Evolutionary conservation across 2,888 invertebrate species (phyloP).

Genomic region (Rutpela maculata): DNA sequence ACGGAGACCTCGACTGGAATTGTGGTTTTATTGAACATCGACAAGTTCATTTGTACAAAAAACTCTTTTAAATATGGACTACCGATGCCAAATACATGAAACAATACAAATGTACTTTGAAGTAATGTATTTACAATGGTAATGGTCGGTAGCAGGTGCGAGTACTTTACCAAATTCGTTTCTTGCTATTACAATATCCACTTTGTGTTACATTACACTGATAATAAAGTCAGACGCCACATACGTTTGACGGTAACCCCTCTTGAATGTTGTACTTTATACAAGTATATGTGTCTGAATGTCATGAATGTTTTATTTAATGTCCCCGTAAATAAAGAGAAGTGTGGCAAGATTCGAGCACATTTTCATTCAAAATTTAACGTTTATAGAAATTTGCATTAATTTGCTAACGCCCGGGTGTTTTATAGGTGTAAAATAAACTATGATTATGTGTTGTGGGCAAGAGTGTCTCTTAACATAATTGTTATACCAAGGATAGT

Average conservation of each 20-base stretch:
- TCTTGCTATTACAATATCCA: conserved; percentile 66
- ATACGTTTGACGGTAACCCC: conserved; percentile 18
- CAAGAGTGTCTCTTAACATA: too few species aligned
- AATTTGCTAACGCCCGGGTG: not conserved
- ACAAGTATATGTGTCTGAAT: not conserved
- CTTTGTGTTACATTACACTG: conserved; percentile 63
- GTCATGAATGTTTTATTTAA: conserved; percentile 7
- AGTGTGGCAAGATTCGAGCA: not conserved
- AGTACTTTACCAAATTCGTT: conserved; percentile 66
- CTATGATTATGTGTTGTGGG: not conserved
- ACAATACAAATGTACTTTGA: not conserved
- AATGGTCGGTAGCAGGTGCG: conserved; percentile 60
- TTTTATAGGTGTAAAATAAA: not conserved
- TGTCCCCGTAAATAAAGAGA: not conserved
- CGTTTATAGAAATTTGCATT: not conserved
- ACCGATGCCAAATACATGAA: not conserved
- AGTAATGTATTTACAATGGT: not conserved
- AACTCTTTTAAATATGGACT: too few species aligned
- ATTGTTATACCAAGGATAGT: not conserved
- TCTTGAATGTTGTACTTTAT: not conserved
- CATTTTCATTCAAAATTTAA: not conserved
- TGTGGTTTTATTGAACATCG: too few species aligned
- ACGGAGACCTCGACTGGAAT: too few species aligned
- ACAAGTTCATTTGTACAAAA: too few species aligned
- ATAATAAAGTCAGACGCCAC: conserved; percentile 62